Conservation (phyloP, 2,797 vertebrate genomes). For the Atherinosoma microstoma region DNA sequence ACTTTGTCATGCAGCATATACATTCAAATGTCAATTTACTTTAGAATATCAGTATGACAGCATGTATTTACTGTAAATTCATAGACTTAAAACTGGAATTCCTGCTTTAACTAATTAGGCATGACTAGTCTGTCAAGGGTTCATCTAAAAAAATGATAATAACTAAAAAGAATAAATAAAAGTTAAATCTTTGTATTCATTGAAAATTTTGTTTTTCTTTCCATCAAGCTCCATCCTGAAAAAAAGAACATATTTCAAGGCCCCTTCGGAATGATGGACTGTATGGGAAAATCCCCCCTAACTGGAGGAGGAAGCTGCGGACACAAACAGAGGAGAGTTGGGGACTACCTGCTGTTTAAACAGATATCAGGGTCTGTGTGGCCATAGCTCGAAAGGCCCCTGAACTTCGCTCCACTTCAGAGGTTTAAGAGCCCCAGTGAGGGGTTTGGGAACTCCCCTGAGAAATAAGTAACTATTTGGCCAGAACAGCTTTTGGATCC, state of each 20-base stretch:
- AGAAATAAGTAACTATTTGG: constrained; percentile 80
- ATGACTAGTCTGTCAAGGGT: neutral
- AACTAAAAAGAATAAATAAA: constrained; percentile 14
- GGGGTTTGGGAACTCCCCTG: constrained; percentile 64
- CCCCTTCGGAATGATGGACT: constrained; percentile 53
- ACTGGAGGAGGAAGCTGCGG: constrained; percentile 70
- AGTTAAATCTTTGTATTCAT: constrained; percentile 25
- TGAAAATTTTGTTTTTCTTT: constrained; percentile 70
- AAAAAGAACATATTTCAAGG: constrained; percentile 67
- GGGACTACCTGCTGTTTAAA: constrained; percentile 83
- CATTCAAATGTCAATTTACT: neutral
- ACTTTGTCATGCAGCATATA: neutral
- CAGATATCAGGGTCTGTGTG: constrained; percentile 75
- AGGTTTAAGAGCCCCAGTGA: constrained; percentile 75
- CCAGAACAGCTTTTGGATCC: constrained; percentile 79
- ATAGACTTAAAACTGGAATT: neutral
- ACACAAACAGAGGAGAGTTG: constrained; percentile 74
- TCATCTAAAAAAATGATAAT: neutral
- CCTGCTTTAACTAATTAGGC: neutral
- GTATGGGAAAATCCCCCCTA: constrained; percentile 74
- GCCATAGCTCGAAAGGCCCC: constrained; percentile 58
- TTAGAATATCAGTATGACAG: neutral
- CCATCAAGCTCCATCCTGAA: constrained; percentile 57
- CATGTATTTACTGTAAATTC: neutral
- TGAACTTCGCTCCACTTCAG: constrained; percentile 75